phyloP scores from a whole-genome alignment of 2,888 invertebrate species.

The Parnassius mnemosyne region DNA sequence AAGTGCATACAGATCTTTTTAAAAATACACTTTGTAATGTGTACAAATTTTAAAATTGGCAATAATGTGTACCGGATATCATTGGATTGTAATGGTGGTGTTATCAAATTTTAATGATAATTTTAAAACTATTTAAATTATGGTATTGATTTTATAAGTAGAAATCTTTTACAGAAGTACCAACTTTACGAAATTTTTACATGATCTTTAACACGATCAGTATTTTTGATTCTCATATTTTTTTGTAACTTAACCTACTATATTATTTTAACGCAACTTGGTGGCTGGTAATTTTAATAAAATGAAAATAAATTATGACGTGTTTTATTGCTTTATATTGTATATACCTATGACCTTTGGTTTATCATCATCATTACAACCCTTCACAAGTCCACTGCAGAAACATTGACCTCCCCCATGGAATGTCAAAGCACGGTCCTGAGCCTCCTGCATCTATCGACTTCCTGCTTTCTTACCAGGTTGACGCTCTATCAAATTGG shows the following conservation, averaged over 20 bases:
- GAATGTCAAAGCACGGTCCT: too few relatives aligned
- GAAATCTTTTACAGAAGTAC: neutral
- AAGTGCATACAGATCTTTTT: too few relatives aligned
- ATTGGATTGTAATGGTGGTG: conserved; percentile 1
- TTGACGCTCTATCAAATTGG: too few relatives aligned
- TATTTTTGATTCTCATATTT: conserved; percentile 25
- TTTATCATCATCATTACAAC: too few relatives aligned
- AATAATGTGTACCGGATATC: too few relatives aligned
- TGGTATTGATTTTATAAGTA: conserved; percentile 5
- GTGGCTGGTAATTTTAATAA: conserved; percentile 21
- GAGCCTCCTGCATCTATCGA: too few relatives aligned
- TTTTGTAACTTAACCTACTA: conserved; percentile 19
- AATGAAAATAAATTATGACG: conserved; percentile 3
- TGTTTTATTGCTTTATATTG: conserved; percentile 2
- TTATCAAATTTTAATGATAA: neutral
- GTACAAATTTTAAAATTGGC: too few relatives aligned
- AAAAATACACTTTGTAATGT: too few relatives aligned
- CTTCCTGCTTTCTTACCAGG: too few relatives aligned
- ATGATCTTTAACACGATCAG: conserved; percentile 20
- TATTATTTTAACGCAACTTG: conserved; percentile 15
- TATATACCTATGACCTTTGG: too few relatives aligned
- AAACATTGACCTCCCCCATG: too few relatives aligned
- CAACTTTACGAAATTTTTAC: conserved; percentile 20
- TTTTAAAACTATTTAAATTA: conserved; percentile 4
- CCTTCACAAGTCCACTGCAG: too few relatives aligned